Evolutionary conservation across 2,888 invertebrate species (phyloP), one percentile per base, ranked within the genome.

Genomic region (Tetheella fluctuosa): DNA sequence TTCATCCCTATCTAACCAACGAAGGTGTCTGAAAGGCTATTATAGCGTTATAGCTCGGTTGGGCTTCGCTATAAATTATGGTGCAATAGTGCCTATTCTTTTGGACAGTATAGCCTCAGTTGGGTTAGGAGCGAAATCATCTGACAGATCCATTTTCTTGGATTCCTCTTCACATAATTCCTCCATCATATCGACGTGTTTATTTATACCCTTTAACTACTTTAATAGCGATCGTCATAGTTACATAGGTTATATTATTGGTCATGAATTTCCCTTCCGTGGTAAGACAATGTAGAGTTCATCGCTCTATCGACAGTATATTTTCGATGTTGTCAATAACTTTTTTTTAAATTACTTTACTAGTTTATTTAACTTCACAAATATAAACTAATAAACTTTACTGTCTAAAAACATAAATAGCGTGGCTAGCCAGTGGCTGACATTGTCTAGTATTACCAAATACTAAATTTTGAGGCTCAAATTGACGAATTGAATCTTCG

Each of bases 11-110:
- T 90, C 81, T 28, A 82, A 65, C 91, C 69, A 65, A 73, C 81
- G 70, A 81, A 89, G 88, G 90, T 90, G 90, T 89, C 89, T 87
- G 89, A 80, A 79, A 89, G 84, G 88, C 91, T 91, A 92, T 92
- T 92, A 93, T 84, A 82, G 88, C 84, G 81, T 82, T 87, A 89
- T 85, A 89, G 89, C 85, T 85, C 76, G 81, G 80, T 79, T 75
- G 80, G 77, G 80, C 84, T 86, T 84, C 75, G 86, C 86, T 87
- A 91, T 91, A 91, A 92, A 90, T 92, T 90, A 92, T 88, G 83
- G 85, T 85, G 88, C 90, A 90, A 90, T 89, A 85, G 89, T 88
- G 81, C 83, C 85, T 85, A 88, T 88, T 90, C 89, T 89, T 89
- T 86, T 77, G 81, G 85, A 80, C 79, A 76, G 76, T 78, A 75